phyloP scores from a whole-genome alignment of 2,113 vertebrate genomes.

The Perca flavescens region DNA sequence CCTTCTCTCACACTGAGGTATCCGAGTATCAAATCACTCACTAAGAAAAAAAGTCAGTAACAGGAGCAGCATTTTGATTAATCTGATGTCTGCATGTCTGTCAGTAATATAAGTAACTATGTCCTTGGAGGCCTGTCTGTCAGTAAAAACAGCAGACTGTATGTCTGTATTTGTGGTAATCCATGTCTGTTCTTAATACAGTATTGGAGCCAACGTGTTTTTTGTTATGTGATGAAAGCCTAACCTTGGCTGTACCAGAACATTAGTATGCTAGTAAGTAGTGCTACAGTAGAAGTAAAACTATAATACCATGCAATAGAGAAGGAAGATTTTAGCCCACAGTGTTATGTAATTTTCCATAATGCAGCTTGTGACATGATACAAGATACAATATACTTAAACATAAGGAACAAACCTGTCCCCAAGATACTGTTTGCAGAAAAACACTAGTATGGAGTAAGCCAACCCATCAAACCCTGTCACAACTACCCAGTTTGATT shows the following conservation, averaged over 20 bases:
- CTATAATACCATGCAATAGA: background rate
- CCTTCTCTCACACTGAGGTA: conserved; percentile 7
- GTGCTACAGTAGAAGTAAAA: conserved; percentile 28
- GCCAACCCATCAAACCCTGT: background rate
- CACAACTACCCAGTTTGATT: background rate
- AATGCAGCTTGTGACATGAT: background rate
- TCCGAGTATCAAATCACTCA: conserved; percentile 48
- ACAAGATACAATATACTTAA: background rate
- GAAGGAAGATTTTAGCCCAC: background rate
- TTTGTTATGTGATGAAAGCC: conserved; percentile 51
- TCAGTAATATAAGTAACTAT: conserved; percentile 53
- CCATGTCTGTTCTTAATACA: conserved; percentile 47
- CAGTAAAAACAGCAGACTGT: conserved; percentile 48
- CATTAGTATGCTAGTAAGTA: conserved; percentile 37
- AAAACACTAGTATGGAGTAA: background rate
- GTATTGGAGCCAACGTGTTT: conserved; percentile 26
- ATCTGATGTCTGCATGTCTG: conserved; percentile 53
- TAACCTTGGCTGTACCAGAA: conserved; percentile 38
- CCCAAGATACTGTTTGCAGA: background rate
- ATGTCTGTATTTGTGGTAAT: conserved; percentile 66
- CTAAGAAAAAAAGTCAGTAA: conserved; percentile 21
- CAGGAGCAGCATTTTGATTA: conserved; percentile 56
- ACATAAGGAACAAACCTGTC: background rate
- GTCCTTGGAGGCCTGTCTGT: conserved; percentile 57
- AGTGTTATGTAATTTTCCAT: background rate